Conservation (phyloP, 2,888 invertebrate genomes). For the Crepidodera aurea region DNA sequence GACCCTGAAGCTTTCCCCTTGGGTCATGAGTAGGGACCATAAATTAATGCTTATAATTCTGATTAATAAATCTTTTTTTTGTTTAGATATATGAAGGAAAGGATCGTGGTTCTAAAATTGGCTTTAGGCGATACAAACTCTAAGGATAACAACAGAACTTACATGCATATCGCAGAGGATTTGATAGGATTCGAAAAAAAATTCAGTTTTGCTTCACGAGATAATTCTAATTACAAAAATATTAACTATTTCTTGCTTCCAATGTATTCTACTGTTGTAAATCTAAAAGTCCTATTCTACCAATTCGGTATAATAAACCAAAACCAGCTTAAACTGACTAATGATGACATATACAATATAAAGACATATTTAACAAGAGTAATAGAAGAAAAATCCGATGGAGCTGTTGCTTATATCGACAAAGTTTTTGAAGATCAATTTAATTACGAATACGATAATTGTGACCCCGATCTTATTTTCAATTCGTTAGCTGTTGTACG, state of each 20-base stretch:
- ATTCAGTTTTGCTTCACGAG: background rate
- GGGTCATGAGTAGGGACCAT: too few relatives aligned
- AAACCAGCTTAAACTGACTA: background rate
- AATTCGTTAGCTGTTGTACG: background rate
- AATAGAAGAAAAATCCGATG: background rate
- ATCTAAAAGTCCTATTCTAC: slow-evolving; percentile 4
- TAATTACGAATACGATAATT: too few relatives aligned
- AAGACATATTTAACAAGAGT: too few relatives aligned
- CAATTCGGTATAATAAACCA: background rate
- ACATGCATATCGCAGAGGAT: slow-evolving; percentile 11
- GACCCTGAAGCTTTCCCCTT: too few relatives aligned
- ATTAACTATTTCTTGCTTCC: slow-evolving; percentile 5
- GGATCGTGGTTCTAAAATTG: too few relatives aligned
- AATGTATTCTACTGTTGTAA: background rate
- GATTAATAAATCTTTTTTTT: too few relatives aligned
- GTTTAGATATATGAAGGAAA: too few relatives aligned
- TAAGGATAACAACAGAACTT: background rate
- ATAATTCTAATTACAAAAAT: background rate
- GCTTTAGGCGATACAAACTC: too few relatives aligned
- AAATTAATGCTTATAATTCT: too few relatives aligned
- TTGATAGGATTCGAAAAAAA: slow-evolving; percentile 10
- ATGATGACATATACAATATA: background rate
- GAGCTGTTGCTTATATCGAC: background rate
- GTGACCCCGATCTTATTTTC: too few relatives aligned
- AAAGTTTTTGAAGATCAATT: too few relatives aligned